phyloP scores from a whole-genome alignment of 2,888 invertebrate genomes.

The Allolobophora icterica region DNA sequence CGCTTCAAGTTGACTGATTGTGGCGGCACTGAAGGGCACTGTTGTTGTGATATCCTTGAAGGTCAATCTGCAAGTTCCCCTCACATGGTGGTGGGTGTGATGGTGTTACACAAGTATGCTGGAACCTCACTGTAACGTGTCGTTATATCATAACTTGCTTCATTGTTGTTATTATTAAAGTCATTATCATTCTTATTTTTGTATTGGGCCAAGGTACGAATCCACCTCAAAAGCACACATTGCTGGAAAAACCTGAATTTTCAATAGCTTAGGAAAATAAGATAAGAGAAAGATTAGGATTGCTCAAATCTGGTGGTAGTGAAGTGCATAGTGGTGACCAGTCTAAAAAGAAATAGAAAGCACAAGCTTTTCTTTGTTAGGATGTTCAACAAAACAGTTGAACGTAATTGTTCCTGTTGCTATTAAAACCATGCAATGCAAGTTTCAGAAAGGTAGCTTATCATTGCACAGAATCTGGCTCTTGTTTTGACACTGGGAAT shows the following conservation, averaged over 20 bases:
- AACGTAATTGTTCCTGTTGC: too few relatives aligned
- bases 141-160: too few relatives aligned
- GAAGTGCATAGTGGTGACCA: not conserved
- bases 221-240: not conserved
- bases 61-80: not conserved
- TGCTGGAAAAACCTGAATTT: not conserved
- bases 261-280: not conserved
- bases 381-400: too few relatives aligned
- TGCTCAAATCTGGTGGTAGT: too few relatives aligned
- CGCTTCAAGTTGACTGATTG: not conserved
- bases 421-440: too few relatives aligned
- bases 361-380: too few relatives aligned
- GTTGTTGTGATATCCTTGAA: conserved; percentile 17
- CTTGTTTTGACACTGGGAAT: too few relatives aligned
- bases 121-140: not conserved
- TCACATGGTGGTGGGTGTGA: not conserved
- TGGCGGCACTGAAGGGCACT: not conserved
- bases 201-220: not conserved
- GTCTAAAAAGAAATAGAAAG: too few relatives aligned
- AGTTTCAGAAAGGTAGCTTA: too few relatives aligned
- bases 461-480: too few relatives aligned
- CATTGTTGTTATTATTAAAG: not conserved
- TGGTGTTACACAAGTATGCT: not conserved
- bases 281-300: not conserved
- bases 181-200: not conserved